phyloP scores from a whole-genome alignment of 2,797 vertebrate species.

The Dendrocincla fuliginosa region DNA sequence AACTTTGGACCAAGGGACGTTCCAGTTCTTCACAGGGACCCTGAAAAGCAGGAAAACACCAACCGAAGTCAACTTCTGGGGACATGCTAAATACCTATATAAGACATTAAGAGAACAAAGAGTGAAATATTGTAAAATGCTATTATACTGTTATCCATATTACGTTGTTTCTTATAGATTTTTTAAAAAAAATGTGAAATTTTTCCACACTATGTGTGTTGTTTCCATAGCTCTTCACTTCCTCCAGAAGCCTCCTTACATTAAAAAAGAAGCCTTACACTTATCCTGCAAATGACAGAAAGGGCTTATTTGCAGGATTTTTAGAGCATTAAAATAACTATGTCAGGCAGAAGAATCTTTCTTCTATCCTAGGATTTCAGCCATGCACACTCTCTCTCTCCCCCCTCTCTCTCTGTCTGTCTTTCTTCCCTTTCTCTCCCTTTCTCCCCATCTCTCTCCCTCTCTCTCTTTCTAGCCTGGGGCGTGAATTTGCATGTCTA shows the following conservation, averaged over 20 bases:
- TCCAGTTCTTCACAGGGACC: conserved; percentile 89
- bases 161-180: conserved; percentile 99
- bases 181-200: conserved; percentile 99
- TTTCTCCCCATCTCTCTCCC: conserved; percentile 71
- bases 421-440: conserved; percentile 68
- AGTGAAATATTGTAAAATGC: conserved; percentile 99
- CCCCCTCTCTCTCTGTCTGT: conserved; percentile 36
- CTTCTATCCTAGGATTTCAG: conserved; percentile 87
- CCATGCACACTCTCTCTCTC: conserved; percentile 78
- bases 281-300: conserved; percentile 83
- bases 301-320: conserved; percentile 83
- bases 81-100: conserved; percentile 96
- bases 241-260: conserved; percentile 89
- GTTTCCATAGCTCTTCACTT: conserved; percentile 93
- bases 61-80: conserved; percentile 88
- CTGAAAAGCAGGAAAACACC: conserved; percentile 87
- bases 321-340: conserved; percentile 85
- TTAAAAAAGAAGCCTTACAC: conserved; percentile 87
- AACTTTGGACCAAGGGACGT: conserved; percentile 88
- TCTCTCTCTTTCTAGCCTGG: conserved; percentile 82
- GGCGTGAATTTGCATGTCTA: conserved; percentile 87
- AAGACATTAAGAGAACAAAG: conserved; percentile 97
- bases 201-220: conserved; percentile 98
- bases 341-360: conserved; percentile 83
- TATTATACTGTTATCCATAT: conserved; percentile 99